These are phyloP conservation scores for Patella pellucida DNA, from an alignment of 2,888 invertebrate species.

Conservation along the genomic window DNA sequence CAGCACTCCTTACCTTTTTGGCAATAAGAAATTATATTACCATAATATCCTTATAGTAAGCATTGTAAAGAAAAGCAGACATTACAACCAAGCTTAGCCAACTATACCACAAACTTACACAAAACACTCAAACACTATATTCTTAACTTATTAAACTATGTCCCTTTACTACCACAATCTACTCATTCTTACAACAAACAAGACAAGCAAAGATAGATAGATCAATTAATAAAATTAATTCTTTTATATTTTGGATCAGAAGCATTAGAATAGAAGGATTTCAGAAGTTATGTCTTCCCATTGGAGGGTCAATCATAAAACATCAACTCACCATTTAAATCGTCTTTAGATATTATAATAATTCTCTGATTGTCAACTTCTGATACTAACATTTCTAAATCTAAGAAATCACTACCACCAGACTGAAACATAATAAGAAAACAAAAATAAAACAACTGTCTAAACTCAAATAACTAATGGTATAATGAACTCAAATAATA, in stretches of 20 bases:
- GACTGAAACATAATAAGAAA: conserved; percentile 64
- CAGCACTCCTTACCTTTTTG: background rate
- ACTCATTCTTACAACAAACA: background rate
- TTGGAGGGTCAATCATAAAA: too few species aligned
- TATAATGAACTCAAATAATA: background rate
- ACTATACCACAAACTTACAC: too few species aligned
- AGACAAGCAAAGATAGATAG: background rate
- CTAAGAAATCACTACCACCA: conserved; percentile 72
- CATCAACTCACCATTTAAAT: conserved; percentile 2
- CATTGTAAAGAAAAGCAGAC: background rate
- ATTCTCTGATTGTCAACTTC: conserved; percentile 76
- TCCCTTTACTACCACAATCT: background rate
- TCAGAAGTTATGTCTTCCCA: too few species aligned
- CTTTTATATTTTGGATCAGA: too few species aligned
- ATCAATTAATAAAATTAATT: too few species aligned
- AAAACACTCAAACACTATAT: too few species aligned
- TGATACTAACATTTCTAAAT: conserved; percentile 72
- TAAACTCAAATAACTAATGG: background rate
- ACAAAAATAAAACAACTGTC: background rate
- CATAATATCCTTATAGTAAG: background rate
- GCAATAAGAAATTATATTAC: background rate
- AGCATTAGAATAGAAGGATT: too few species aligned
- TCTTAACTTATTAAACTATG: too few species aligned
- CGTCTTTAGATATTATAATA: conserved; percentile 72
- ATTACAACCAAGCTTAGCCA: background rate